A percentile compares a stretch with the other conserved stretches of the same genome.
Conservation (phyloP, 2,797 vertebrate species). For the Botia almorhae region DNA sequence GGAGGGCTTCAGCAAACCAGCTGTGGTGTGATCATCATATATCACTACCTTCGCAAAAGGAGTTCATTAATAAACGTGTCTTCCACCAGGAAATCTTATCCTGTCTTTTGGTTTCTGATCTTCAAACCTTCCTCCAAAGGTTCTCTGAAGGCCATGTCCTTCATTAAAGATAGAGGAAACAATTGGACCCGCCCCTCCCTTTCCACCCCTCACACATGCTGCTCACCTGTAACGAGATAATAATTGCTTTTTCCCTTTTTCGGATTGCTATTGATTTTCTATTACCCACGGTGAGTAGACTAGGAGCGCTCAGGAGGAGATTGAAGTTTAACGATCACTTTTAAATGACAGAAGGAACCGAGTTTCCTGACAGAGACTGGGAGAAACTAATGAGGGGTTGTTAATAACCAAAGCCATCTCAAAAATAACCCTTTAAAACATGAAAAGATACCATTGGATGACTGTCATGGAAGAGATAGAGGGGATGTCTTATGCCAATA, state of each 20-base stretch:
- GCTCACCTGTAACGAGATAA: slow-evolving; percentile 57
- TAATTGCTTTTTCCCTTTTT: slow-evolving; percentile 59
- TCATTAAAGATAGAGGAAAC: slow-evolving; percentile 55
- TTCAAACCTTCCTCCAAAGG: slow-evolving; percentile 48
- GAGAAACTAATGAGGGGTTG: slow-evolving; percentile 58
- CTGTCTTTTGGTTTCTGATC: slow-evolving; percentile 28
- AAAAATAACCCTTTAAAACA: slow-evolving; percentile 57
- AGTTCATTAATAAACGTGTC: slow-evolving; percentile 33
- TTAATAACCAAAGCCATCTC: slow-evolving; percentile 56
- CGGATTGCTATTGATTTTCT: slow-evolving; percentile 69
- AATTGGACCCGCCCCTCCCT: slow-evolving; percentile 36
- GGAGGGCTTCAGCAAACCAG: neutral
- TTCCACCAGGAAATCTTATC: slow-evolving; percentile 41
- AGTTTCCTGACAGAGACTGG: slow-evolving; percentile 43
- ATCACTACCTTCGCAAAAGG: slow-evolving; percentile 16
- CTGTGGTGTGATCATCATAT: slow-evolving; percentile 7
- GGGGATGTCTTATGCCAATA: slow-evolving; percentile 49
- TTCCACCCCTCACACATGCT: slow-evolving; percentile 46
- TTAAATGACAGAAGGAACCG: slow-evolving; percentile 46
- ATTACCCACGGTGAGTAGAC: slow-evolving; percentile 60
- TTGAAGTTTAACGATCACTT: slow-evolving; percentile 60
- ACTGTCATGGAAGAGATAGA: slow-evolving; percentile 52
- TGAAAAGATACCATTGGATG: slow-evolving; percentile 53
- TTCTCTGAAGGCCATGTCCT: slow-evolving; percentile 54
- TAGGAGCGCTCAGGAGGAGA: slow-evolving; percentile 44